phyloP scores from a whole-genome alignment of 2,797 vertebrate genomes.

The Characodon lateralis region DNA sequence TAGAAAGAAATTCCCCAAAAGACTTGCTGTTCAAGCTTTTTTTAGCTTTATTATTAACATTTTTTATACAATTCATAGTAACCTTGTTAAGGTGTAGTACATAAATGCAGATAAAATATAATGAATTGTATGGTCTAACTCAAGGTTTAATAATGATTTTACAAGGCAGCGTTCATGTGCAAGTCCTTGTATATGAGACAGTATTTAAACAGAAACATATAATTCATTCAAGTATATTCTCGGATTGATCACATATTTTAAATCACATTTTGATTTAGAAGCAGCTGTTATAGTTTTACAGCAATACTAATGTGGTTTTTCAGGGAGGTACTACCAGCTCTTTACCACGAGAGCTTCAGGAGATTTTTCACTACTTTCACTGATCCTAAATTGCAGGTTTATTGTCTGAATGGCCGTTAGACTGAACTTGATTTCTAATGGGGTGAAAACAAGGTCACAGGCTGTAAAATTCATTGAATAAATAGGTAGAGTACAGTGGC shows the following conservation, averaged over 20 bases:
- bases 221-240: too few species aligned
- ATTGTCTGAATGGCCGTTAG: slow-evolving; percentile 16
- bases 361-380: slow-evolving; percentile 23
- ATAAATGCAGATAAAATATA: neutral
- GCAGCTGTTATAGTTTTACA: neutral
- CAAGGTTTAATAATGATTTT: neutral
- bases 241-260: neutral
- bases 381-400: slow-evolving; percentile 35
- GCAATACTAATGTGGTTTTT: slow-evolving; percentile 14
- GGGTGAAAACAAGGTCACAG: slow-evolving; percentile 35
- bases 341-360: slow-evolving; percentile 30
- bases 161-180: neutral
- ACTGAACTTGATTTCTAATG: slow-evolving; percentile 20
- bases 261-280: neutral
- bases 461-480: slow-evolving; percentile 43
- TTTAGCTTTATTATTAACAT: neutral
- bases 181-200: neutral
- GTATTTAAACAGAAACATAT: neutral
- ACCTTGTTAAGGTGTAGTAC: neutral
- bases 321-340: slow-evolving; percentile 10
- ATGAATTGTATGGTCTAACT: neutral
- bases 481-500: neutral
- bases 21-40: too few species aligned
- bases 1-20: too few species aligned
- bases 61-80: neutral